phyloP scores from a whole-genome alignment of 30 jellyfish, hydroid and myxozoan species.

The Chrysaora quinquecirrha region DNA sequence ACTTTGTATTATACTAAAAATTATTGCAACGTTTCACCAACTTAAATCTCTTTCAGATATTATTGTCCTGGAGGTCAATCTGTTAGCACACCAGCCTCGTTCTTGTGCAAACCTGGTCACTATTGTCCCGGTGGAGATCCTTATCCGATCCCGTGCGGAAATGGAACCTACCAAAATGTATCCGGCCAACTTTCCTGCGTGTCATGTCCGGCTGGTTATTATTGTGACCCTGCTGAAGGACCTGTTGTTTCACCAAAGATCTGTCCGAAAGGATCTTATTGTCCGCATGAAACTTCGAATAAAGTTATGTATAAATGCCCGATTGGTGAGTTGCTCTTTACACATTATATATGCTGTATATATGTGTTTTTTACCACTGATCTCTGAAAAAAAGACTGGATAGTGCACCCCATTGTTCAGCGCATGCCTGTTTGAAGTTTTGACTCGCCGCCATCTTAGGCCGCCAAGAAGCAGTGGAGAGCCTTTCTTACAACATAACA shows the following conservation, averaged over 20 bases:
- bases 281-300: conserved; percentile 75
- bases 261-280: conserved; percentile 88
- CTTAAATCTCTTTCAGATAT: conserved; percentile 66
- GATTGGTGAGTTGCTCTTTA: conserved; percentile 50
- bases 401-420: too few relatives aligned
- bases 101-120: conserved; percentile 86
- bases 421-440: too few relatives aligned
- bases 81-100: conserved; percentile 75
- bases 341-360: too few relatives aligned
- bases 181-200: conserved; percentile 83
- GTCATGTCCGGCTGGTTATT: conserved; percentile 90
- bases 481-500: too few relatives aligned
- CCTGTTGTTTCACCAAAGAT: conserved; percentile 83
- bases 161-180: conserved; percentile 89
- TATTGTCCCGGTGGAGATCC: conserved; percentile 81
- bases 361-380: too few relatives aligned
- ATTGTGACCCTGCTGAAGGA: conserved; percentile 96
- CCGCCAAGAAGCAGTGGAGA: too few relatives aligned
- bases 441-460: too few relatives aligned
- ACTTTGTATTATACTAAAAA: too few relatives aligned
- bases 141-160: conserved; percentile 77
- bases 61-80: conserved; percentile 97
- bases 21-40: too few relatives aligned
- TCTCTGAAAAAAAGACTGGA: too few relatives aligned
- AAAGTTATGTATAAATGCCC: conserved; percentile 73